Evolutionary conservation across 2,113 vertebrate genomes (phyloP).

Genomic region (Chionomys nivalis): DNA sequence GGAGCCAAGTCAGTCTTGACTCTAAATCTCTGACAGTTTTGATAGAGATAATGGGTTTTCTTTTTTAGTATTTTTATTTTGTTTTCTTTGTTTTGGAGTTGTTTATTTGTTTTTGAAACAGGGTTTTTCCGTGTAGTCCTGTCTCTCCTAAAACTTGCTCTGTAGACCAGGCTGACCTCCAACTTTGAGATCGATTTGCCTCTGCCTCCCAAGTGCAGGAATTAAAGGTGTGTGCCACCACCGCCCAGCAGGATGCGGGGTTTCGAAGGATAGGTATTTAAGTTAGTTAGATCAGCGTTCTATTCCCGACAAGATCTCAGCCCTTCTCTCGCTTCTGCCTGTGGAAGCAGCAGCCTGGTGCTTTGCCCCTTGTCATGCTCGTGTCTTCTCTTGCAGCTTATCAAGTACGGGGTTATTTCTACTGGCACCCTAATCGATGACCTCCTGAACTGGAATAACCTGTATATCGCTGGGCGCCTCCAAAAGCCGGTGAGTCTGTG

Average conservation of each 20-base stretch:
- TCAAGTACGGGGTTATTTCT: slow-evolving; percentile 97
- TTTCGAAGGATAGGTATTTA: slow-evolving; percentile 13
- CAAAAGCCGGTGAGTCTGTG: slow-evolving; percentile 93
- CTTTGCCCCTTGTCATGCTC: not conserved
- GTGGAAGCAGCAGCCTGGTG: not conserved
- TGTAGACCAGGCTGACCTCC: not conserved
- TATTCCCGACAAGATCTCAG: not conserved
- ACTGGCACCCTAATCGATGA: slow-evolving; percentile 93
- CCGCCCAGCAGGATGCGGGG: not conserved
- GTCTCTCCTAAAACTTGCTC: not conserved
- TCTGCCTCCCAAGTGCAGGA: not conserved
- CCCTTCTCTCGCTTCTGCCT: not conserved
- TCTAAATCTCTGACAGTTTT: not conserved
- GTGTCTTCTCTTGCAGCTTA: slow-evolving; percentile 86
- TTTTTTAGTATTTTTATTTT: not conserved
- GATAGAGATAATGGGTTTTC: not conserved
- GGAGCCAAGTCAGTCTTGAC: not conserved
- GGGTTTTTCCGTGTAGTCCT: not conserved
- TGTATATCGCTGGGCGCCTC: slow-evolving; percentile 95
- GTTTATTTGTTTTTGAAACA: not conserved
- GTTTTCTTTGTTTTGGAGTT: not conserved
- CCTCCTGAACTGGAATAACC: slow-evolving; percentile 94
- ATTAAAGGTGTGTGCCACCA: not conserved
- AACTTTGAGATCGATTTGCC: not conserved
- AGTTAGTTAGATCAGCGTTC: not conserved